Evolutionary conservation across 2,797 vertebrate species (phyloP), one percentile per base, ranked within the genome.

Genomic region (Trachops cirrhosus): DNA sequence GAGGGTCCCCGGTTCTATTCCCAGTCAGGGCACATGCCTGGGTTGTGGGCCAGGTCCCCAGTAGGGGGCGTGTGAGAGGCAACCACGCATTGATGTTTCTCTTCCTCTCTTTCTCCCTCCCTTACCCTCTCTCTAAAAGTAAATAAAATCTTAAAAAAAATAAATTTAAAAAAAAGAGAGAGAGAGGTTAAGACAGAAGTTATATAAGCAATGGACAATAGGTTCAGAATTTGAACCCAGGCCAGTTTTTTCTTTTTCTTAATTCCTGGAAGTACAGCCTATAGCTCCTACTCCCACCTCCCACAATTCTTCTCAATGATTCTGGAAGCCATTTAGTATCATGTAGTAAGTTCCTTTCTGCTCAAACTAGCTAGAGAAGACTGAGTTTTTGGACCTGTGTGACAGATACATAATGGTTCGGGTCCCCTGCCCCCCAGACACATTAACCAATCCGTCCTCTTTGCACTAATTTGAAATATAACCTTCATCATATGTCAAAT

Each of bases 351-450:
- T 89, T 88, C 57, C 62, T 57, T 74, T 93, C 73, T 89, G 52
- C 62, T 89, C 71, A 82, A 77, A 89, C 46, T 86, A 94, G 46
- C 84, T 75, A 94, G 41, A 41, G 37, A 62, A 89, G 52, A 79
- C 41, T 89, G n/a, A 29, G 16, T 24, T 93, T 86, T 82, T 89
- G 39, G 44, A 94, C 46, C 21, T 67, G 52, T 67, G 32, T 50
- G 11, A 92, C 26, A 84, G 37, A 50, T 44, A 41, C 5, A 44
- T 48, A 75, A 50, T 48, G 29, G 41, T 73, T 85, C 39, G 34
- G 54, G 54, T 57, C 54, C 54, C 52, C 22, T 52, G 50, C 52
- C 21, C 22, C 24, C 26, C 59, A 67, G 54, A 62, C 78, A 24
- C 39, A 54, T 37, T 92, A 86, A 57, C 57, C 70, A 87, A 83